Conservation (phyloP, 1,140 invertebrate species). For the Zaprionus tsacasi region DNA sequence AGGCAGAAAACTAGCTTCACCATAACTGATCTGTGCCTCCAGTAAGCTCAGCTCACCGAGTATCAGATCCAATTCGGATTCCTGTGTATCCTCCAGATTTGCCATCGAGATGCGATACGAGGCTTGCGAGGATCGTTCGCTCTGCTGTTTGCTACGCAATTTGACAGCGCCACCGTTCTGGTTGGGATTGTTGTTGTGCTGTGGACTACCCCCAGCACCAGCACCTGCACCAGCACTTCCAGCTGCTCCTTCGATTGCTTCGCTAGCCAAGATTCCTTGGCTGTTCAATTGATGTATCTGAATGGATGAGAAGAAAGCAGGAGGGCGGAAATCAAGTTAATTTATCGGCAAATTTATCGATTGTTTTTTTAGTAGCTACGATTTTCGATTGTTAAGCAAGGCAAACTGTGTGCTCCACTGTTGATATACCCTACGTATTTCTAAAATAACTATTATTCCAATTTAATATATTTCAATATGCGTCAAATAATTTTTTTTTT, state of each 20-base stretch:
- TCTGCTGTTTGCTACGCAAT: constrained; percentile 66
- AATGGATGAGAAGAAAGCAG: neutral
- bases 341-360: constrained; percentile 4
- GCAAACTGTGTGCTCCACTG: no score
- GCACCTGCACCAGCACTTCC: constrained; percentile 1
- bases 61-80: constrained; percentile 97
- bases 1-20: constrained; percentile 45
- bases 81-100: constrained; percentile 96
- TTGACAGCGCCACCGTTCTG: constrained; percentile 68
- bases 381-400: no score
- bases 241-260: constrained; percentile 41
- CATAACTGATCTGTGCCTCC: constrained; percentile 85
- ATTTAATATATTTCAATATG: no score
- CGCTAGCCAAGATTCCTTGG: constrained; percentile 59
- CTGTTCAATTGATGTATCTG: constrained; percentile 62
- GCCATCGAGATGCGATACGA: constrained; percentile 96
- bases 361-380: neutral
- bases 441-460: no score
- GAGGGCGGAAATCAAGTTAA: neutral
- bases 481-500: no score
- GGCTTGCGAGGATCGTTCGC: constrained; percentile 65
- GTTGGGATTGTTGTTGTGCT: constrained; percentile 21
- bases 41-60: constrained; percentile 96
- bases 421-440: no score
- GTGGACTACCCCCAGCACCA: constrained; percentile 26